Evolutionary conservation across 2,888 invertebrate species (phyloP).

Genomic region (Eupithecia insigniata): DNA sequence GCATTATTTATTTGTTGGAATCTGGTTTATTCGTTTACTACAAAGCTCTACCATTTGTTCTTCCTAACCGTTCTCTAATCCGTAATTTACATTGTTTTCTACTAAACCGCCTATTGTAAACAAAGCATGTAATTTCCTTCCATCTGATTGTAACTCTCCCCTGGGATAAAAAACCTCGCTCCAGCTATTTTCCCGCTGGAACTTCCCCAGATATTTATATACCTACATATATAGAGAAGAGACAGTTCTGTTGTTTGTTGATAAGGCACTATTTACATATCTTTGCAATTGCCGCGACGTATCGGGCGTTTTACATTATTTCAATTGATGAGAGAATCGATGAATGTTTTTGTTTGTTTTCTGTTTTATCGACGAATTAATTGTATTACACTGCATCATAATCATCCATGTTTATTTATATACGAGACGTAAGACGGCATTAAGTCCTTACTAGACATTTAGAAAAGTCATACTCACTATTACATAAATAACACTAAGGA

Average conservation of each 20-base stretch:
- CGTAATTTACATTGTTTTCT: conserved; percentile 2
- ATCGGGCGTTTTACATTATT: conserved; percentile 22
- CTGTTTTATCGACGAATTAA: not conserved
- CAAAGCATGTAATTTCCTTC: conserved; percentile 16
- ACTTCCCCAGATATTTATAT: conserved; percentile 17
- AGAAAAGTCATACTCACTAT: not conserved
- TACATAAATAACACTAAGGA: no score
- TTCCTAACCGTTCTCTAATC: not conserved
- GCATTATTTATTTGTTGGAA: not conserved
- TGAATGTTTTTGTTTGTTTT: not conserved
- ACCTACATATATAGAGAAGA: no score
- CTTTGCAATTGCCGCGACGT: conserved; percentile 19
- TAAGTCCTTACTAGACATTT: not conserved
- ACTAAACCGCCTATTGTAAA: conserved; percentile 11
- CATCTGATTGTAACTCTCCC: conserved; percentile 17
- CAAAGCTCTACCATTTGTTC: not conserved
- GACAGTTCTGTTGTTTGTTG: conserved; percentile 23
- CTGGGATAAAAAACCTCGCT: conserved; percentile 20
- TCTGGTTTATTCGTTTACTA: not conserved
- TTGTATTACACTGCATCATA: not conserved
- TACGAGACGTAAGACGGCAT: not conserved
- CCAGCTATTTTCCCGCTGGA: conserved; percentile 14
- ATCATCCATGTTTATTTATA: not conserved
- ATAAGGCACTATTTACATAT: conserved; percentile 29
- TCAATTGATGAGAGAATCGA: not conserved